These are phyloP conservation scores for Hystrix cristata DNA, from an alignment of 2,113 vertebrate species.

Conservation along the genomic window DNA sequence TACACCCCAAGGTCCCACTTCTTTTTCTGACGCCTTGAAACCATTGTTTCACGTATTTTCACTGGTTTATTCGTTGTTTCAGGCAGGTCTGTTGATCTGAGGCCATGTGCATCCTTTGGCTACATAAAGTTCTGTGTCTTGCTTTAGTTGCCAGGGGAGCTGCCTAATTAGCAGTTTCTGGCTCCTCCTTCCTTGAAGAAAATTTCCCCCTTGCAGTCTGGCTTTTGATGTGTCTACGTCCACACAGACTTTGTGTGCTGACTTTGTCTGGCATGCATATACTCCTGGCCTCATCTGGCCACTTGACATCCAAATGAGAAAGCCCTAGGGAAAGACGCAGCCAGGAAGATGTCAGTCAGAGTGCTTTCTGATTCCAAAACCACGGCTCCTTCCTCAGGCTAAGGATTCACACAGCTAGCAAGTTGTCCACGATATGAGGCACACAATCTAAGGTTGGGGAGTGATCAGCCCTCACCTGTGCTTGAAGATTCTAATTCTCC, in stretches of 20 bases:
- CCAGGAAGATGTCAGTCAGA: not conserved
- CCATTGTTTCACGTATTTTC: not conserved
- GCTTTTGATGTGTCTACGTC: not conserved
- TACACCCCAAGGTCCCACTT: not conserved
- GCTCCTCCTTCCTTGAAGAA: not conserved
- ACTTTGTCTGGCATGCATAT: not conserved
- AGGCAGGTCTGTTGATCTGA: not conserved
- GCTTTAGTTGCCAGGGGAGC: not conserved
- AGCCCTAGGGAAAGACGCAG: not conserved
- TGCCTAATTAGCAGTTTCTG: not conserved
- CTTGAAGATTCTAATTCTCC: not conserved
- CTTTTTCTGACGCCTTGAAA: not conserved
- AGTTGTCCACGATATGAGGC: accelerated
- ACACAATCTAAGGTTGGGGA: not conserved
- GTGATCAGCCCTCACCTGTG: not conserved
- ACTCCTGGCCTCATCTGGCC: not conserved
- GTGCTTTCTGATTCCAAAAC: not conserved
- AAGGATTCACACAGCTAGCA: not conserved
- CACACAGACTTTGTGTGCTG: too few relatives aligned
- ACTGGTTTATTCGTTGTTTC: not conserved
- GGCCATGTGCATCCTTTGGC: accelerated
- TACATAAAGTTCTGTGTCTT: not conserved
- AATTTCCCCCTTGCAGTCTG: not conserved
- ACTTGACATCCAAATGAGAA: not conserved
- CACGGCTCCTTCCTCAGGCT: not conserved